Evolutionary conservation across 2,888 invertebrate species (phyloP), one percentile per base, ranked within the genome.

Genomic region (Papilio demoleus): DNA sequence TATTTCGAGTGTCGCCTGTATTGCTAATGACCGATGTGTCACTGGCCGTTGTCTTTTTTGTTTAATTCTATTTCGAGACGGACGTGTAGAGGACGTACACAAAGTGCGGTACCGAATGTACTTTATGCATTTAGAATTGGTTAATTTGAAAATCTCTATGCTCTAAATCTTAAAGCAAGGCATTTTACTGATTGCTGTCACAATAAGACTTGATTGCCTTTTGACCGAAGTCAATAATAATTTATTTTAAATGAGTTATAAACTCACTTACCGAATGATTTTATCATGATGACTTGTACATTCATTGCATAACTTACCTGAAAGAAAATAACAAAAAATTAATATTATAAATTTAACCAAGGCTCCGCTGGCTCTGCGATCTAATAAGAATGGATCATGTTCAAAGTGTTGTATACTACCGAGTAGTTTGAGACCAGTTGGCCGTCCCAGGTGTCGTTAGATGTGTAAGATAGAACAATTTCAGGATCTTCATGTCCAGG

Each of bases 21-120:
- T 65, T 47, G 68, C 77, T 76, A 77, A 77, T 76, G 77, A 76
- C 74, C 72, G 76, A 75, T 74, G 75, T 74, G 76, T 76, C 77
- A 76, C 71, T 61, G 64, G 67, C 62, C 34, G 24, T 68, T 47
- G 58, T 64, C 58, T 68, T 58, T 60, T 66, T 64, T 56, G 53
- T 64, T 67, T 68, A 58, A 47, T 63, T 47, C 63, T 68, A 68
- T 68, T 68, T 64, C 45, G 27, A 59, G 58, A 63, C 62, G 58
- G 63, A 58, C 59, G 50, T 24, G 19, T 47, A 58, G 61, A 67
- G 53, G 64, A 34, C 53, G 31, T 17, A 56, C 53, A 24, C 50
- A 50, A 17, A 56, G 31, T 56, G 31, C 53, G 31, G 9, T 56
- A 31, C 53, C 17, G 31, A 27, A 56, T 31, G 53, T 56, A 31